A percentile compares a stretch with the other conserved stretches of the same genome.
phyloP scores from a whole-genome alignment of 1,140 invertebrate genomes.

The Drosophila oshimai region DNA sequence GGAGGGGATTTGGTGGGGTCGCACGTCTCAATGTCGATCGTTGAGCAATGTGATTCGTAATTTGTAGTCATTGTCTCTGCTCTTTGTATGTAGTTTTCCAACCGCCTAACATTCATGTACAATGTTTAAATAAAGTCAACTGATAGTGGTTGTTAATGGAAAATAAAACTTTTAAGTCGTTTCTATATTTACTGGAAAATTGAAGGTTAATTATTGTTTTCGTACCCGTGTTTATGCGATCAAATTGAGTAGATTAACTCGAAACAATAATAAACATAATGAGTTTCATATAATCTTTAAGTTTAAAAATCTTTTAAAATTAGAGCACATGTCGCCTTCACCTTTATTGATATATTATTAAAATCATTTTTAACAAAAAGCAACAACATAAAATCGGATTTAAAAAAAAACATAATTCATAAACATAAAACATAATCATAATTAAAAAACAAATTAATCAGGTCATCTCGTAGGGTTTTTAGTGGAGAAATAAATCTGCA shows the following conservation, averaged over 20 bases:
- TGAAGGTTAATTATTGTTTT: neutral
- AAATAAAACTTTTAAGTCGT: neutral
- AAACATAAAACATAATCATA: too few relatives aligned
- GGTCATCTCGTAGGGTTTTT: too few relatives aligned
- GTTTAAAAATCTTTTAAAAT: too few relatives aligned
- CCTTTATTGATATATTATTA: too few relatives aligned
- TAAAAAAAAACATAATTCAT: too few relatives aligned
- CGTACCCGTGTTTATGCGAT: neutral
- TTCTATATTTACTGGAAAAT: neutral
- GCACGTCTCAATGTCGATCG: slow-evolving; percentile 39
- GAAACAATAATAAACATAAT: too few relatives aligned
- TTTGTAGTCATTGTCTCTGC: slow-evolving; percentile 21
- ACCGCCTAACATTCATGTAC: neutral
- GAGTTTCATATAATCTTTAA: too few relatives aligned
- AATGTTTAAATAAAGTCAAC: neutral
- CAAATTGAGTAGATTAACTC: neutral
- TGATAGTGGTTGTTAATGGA: neutral
- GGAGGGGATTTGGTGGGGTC: neutral
- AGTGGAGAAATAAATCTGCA: too few relatives aligned
- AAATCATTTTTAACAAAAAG: too few relatives aligned
- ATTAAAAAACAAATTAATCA: neutral
- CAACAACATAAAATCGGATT: too few relatives aligned
- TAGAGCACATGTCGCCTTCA: too few relatives aligned
- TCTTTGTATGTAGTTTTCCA: slow-evolving; percentile 7
- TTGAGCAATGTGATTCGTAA: slow-evolving; percentile 34